phyloP scores from a whole-genome alignment of 2,797 vertebrate genomes.

The Helarctos malayanus region DNA sequence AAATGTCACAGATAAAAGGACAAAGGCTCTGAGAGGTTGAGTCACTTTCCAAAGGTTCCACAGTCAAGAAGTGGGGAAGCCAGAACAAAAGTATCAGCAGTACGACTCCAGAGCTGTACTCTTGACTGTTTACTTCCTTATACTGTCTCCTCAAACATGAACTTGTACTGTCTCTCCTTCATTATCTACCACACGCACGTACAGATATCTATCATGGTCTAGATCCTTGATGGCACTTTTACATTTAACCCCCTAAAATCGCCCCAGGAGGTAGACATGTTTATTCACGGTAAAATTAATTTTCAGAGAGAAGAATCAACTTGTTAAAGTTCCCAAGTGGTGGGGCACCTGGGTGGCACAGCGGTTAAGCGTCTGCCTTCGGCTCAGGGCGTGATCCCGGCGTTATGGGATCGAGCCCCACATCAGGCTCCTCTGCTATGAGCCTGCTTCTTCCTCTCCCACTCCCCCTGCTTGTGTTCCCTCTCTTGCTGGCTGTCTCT shows the following conservation, averaged over 20 bases:
- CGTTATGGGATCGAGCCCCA: no score
- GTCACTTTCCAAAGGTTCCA: neutral
- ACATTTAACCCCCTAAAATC: neutral
- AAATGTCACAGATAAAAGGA: constrained; percentile 1
- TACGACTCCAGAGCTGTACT: neutral
- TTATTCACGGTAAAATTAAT: neutral
- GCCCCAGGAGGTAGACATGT: neutral
- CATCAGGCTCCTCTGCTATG: no score
- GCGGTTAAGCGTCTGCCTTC: no score
- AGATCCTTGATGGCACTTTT: neutral
- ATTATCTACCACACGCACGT: neutral
- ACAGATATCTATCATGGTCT: neutral
- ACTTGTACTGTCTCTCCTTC: neutral
- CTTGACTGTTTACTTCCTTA: neutral
- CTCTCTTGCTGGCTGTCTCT: no score
- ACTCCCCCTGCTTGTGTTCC: no score
- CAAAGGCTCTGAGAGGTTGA: neutral
- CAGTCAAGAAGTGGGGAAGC: neutral
- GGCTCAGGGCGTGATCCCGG: no score
- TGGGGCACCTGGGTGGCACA: no score
- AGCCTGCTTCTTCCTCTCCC: no score
- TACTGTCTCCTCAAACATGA: neutral
- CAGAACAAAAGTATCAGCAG: neutral
- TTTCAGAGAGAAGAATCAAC: constrained; percentile 55
- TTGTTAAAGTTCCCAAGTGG: neutral